Evolutionary conservation across 2,113 vertebrate genomes (phyloP), one percentile per base, ranked within the genome.

Genomic region (Dunckerocampus dactyliophorus): DNA sequence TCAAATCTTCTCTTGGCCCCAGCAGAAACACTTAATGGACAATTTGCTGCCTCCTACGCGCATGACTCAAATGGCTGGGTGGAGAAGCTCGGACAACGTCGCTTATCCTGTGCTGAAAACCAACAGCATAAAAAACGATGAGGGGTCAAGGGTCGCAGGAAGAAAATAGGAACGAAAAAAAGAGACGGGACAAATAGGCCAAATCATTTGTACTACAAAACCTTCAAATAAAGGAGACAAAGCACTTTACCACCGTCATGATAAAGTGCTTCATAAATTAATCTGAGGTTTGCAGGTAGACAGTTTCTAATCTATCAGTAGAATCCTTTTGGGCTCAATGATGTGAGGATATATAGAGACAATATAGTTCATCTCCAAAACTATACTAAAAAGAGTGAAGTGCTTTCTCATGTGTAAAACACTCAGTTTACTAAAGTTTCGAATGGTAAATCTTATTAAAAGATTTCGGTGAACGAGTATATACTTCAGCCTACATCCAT

Each of bases 1-100:
- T 91, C 90, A 90, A 91, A 89, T 91, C 89, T 89, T 86, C 86
- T 83, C 89, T 88, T 61, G 63, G 84, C 87, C 85, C 86, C 88
- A 82, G 81, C 78, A 85, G 83, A 89, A 89, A 91, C 78, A 83
- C 88, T 90, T 85, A 89, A 91, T 90, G 89, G 89, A 86, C 83
- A 84, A 85, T 89, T 82, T 87, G 82, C 82, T 72, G 81, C 89
- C 87, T 82, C 90, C 90, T 82, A 90, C 90, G 69, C 54, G 67
- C 81, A 55, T 20, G 57, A 58, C 74, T 66, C 63, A 14, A 75
- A 71, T 45, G 61, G 69, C 77, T 73, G 71, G 68, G 72, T 21
- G 21, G 60, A 77, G 71, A 59, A 55, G 62, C 60, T 71, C 17
- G 14, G 67, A 71, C 76, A 57, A 20, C 43, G 63, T 76, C 72